These are phyloP conservation scores for Vanessa cardui DNA, from an alignment of 2,888 invertebrate genomes.

Conservation along the genomic window DNA sequence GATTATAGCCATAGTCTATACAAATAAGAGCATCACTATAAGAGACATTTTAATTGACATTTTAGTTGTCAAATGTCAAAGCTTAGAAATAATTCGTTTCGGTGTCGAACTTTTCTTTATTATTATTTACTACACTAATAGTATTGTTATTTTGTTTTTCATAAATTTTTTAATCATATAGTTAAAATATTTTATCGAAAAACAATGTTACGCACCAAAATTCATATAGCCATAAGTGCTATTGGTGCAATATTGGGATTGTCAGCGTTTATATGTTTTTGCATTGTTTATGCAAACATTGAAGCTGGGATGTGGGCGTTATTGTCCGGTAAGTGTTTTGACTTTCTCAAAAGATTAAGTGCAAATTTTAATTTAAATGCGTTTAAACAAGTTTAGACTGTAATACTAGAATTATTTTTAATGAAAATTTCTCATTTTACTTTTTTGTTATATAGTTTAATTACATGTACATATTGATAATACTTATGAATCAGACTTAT, in stretches of 20 bases:
- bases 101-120: constrained; percentile 1
- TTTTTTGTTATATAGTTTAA: not conserved
- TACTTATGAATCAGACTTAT: not conserved
- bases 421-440: not conserved
- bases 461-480: too few species aligned
- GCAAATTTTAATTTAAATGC: not conserved
- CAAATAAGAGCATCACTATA: not conserved
- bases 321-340: constrained; percentile 65
- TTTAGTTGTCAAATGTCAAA: constrained; percentile 6
- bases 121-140: not conserved
- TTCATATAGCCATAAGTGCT: constrained; percentile 68
- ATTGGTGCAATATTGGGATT: constrained; percentile 65
- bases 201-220: constrained; percentile 68
- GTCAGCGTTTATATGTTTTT: constrained; percentile 77
- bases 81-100: not conserved
- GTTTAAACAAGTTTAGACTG: not conserved
- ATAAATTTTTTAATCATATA: not conserved
- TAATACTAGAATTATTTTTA: not conserved
- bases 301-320: constrained; percentile 78
- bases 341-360: constrained; percentile 22
- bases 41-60: not conserved
- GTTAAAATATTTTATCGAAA: not conserved
- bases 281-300: constrained; percentile 73
- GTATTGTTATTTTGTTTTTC: not conserved
- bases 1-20: too few species aligned